Base-by-base conservation (phyloP, 1,140 invertebrate genomes). In the Periplaneta americana region DNA sequence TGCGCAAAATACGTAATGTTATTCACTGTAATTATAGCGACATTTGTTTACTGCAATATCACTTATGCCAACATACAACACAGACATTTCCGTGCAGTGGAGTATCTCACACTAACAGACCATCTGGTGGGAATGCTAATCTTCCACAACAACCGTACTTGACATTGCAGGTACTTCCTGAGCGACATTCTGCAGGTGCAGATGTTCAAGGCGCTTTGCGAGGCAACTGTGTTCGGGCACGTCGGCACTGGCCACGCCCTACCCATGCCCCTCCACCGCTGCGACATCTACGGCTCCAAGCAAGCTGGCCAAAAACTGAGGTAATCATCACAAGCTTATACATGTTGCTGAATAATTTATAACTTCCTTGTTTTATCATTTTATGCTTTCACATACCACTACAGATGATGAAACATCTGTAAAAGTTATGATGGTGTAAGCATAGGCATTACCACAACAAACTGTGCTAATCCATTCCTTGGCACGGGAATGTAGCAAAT, bases 121-220 rank as follows among this genome's bases (percentile, higher is more conserved):
- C n/a, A n/a, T n/a, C n/a, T n/a, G n/a, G n/a, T n/a, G n/a, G n/a
- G n/a, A n/a, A n/a, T n/a, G n/a, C n/a, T n/a, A n/a, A n/a, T n/a
- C n/a, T n/a, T n/a, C n/a, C n/a, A n/a, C n/a, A n/a, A n/a, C n/a
- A n/a, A n/a, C n/a, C n/a, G n/a, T n/a, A n/a, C n/a, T n/a, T n/a
- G n/a, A n/a, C n/a, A 22, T 80, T 87, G 28, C 87, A 95, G 94
- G 85, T 95, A 95, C 88, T 95, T 95, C 85, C 86, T 95, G 22
- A 93, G 92, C 83, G 91, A 89, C 83, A 91, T 96, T 80, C 85
- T 95, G 0, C 94, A 96, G 87, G 92, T 95, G 86, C 94, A 96
- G 87, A 89, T 96, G 57, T 94, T 95, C 85, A 91, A 93, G 84
- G 90, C 90, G 28, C 87, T 96, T n/a, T 96, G 95, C 85, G 88